Evolutionary conservation across 2,113 vertebrate genomes (phyloP).

Genomic region (Gallinago jamesoni): DNA sequence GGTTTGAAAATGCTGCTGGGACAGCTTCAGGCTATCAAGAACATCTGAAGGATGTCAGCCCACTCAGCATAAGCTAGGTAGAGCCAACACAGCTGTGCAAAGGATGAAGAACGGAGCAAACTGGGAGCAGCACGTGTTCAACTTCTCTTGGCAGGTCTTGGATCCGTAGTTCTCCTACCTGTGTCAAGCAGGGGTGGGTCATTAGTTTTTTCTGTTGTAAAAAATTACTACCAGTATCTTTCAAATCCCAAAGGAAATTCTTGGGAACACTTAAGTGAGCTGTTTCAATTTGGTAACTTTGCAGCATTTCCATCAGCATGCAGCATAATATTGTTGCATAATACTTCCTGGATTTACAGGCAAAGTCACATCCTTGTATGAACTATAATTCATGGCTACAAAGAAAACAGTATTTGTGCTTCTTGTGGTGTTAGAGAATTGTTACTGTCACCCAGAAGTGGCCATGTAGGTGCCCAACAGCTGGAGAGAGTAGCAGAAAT

Average conservation of each 20-base stretch:
- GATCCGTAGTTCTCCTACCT: not conserved
- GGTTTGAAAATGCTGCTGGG: not conserved
- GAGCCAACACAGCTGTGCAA: not conserved
- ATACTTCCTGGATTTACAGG: not conserved
- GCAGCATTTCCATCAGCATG: not conserved
- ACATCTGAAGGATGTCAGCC: not conserved
- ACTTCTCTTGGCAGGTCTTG: not conserved
- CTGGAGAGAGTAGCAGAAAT: not conserved
- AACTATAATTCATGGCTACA: fast-evolving
- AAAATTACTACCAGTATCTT: not conserved
- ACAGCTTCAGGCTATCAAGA: not conserved
- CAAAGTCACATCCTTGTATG: fast-evolving
- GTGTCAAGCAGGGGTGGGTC: not conserved
- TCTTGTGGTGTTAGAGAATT: not conserved
- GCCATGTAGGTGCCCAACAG: fast-evolving
- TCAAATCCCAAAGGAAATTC: not conserved
- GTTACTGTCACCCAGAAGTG: not conserved
- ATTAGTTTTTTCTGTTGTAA: not conserved
- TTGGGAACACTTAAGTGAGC: not conserved
- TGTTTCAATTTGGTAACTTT: not conserved
- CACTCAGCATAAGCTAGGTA: not conserved
- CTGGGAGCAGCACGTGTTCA: fast-evolving
- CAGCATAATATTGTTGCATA: not conserved
- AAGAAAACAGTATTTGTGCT: not conserved
- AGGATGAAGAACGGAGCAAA: not conserved